Evolutionary conservation across 2,888 invertebrate genomes (phyloP).

Genomic region (Acleris emargana): DNA sequence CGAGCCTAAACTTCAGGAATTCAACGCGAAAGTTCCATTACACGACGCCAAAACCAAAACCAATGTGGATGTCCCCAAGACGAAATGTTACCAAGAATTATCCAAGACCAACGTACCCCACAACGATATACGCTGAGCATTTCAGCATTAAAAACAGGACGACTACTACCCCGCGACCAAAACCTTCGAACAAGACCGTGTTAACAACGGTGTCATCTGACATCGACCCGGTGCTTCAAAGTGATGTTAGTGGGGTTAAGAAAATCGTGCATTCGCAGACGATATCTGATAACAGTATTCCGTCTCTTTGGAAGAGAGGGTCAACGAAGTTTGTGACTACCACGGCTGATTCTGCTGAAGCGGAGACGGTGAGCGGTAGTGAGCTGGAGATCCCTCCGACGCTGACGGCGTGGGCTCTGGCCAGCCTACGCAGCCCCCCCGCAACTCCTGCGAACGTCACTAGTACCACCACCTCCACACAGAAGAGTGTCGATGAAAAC

Average conservation of each 20-base stretch:
- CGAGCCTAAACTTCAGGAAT: conserved; percentile 51
- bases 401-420: conserved; percentile 80
- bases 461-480: conserved; percentile 45
- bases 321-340: conserved; percentile 72
- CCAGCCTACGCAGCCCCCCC: conserved; percentile 73
- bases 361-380: conserved; percentile 50
- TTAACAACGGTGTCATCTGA: conserved; percentile 76
- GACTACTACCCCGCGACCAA: conserved; percentile 51
- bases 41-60: conserved; percentile 70
- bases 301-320: conserved; percentile 77
- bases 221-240: conserved; percentile 77
- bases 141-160: conserved; percentile 69
- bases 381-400: conserved; percentile 78
- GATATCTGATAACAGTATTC: conserved; percentile 76
- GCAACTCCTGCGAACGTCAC: conserved; percentile 53
- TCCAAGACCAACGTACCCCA: conserved; percentile 56
- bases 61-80: conserved; percentile 73
- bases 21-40: conserved; percentile 67
- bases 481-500: conserved; percentile 68
- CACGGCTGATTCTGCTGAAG: conserved; percentile 56
- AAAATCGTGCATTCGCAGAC: conserved; percentile 71
- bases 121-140: conserved; percentile 74
- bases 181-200: conserved; percentile 52
- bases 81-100: conserved; percentile 61
- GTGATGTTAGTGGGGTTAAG: conserved; percentile 65